Conservation (phyloP, 1,140 invertebrate genomes). For the Psilanteris sp. region DNA sequence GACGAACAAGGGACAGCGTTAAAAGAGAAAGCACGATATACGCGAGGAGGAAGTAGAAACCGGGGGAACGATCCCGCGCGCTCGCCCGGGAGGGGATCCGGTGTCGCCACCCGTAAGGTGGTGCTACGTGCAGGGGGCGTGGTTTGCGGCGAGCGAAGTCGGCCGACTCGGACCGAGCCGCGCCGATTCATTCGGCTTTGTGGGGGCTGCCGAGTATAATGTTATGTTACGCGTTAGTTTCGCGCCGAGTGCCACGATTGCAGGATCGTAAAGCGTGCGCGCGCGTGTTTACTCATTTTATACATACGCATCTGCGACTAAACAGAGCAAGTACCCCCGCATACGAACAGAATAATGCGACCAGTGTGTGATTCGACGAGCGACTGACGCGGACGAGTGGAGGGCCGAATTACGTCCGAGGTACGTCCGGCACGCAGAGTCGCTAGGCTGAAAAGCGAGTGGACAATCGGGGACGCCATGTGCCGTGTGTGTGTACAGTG, state of each 20-base stretch:
- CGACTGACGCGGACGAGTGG: no score
- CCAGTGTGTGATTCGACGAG: no score
- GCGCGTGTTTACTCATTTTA: conserved; percentile 69
- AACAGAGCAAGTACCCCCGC: no score
- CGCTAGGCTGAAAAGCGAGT: no score
- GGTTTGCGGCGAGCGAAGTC: conserved; percentile 38
- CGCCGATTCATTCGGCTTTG: conserved; percentile 64
- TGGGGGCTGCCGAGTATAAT: conserved; percentile 71
- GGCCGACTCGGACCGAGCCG: conserved; percentile 43
- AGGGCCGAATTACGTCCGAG: no score
- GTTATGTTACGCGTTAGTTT: conserved; percentile 78
- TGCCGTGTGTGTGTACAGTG: conserved; percentile 79
- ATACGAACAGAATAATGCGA: no score
- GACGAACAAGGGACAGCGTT: conserved; percentile 8
- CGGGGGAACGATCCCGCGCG: conserved; percentile 16
- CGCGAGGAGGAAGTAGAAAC: conserved; percentile 13
- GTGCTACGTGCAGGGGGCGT: conserved; percentile 69
- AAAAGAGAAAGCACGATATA: conserved; percentile 40
- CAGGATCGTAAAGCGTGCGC: conserved; percentile 76
- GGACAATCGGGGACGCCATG: no score
- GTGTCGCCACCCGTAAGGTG: conserved; percentile 72
- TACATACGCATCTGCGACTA: no score
- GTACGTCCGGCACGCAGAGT: no score
- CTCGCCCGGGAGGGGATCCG: conserved; percentile 10
- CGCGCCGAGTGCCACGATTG: conserved; percentile 79